phyloP scores from a whole-genome alignment of 1,140 invertebrate genomes.

The Caligus rogercresseyi region DNA sequence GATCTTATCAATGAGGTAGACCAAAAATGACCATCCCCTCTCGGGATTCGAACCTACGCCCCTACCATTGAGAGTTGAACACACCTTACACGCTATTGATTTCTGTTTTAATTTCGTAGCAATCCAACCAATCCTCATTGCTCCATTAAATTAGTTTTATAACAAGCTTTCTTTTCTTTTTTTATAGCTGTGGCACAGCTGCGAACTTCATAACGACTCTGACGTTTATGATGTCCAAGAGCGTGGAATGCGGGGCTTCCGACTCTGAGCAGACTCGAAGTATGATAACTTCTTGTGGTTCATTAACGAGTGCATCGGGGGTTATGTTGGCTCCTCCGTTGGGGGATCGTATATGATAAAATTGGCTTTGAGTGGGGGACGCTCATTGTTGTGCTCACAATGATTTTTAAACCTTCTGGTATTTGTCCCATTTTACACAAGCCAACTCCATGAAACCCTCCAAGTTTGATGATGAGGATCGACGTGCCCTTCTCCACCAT shows the following conservation, averaged over 20 bases:
- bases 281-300: constrained; percentile 17
- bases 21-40: too few relatives aligned
- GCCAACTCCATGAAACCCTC: not conserved
- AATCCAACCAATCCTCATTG: too few relatives aligned
- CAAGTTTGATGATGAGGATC: not conserved
- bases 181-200: not conserved
- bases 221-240: constrained; percentile 9
- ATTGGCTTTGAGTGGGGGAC: constrained; percentile 18
- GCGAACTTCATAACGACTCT: constrained; percentile 15
- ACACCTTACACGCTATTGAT: too few relatives aligned
- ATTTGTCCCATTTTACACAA: not conserved
- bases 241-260: not conserved
- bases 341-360: constrained; percentile 15
- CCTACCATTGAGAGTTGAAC: too few relatives aligned
- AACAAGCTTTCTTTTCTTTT: too few relatives aligned
- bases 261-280: constrained; percentile 14
- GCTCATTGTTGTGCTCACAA: constrained; percentile 7
- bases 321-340: constrained; percentile 18
- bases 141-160: too few relatives aligned
- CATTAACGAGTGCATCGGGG: constrained; percentile 7
- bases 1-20: too few relatives aligned
- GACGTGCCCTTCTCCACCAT: not conserved
- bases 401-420: not conserved
- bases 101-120: too few relatives aligned
- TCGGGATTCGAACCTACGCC: too few relatives aligned